Conservation (phyloP, 2,797 vertebrate genomes). For the Anguilla pacifica region DNA sequence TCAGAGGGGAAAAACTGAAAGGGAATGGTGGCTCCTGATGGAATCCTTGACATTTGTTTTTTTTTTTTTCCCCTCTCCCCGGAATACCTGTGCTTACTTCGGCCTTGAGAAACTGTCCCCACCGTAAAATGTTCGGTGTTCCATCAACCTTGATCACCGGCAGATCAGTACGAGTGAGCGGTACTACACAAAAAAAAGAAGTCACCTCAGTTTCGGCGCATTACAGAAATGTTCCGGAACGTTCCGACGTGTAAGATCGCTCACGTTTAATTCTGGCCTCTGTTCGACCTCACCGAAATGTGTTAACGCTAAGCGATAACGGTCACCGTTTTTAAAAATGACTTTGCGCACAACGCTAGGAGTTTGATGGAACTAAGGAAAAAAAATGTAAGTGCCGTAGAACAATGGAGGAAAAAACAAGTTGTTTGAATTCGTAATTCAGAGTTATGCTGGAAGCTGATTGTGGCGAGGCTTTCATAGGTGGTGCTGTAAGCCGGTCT, state of each 20-base stretch:
- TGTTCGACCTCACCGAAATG: no score
- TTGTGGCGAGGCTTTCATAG: neutral
- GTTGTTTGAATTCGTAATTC: neutral
- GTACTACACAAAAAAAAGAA: conserved; percentile 55
- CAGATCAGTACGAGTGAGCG: conserved; percentile 43
- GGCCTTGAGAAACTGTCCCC: conserved; percentile 65
- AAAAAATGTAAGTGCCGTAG: neutral
- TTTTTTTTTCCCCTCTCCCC: conserved; percentile 44
- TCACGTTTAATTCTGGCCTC: neutral
- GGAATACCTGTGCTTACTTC: conserved; percentile 64
- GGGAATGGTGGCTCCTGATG: conserved; percentile 63
- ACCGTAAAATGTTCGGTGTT: neutral
- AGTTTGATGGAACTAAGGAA: neutral
- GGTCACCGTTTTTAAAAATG: neutral
- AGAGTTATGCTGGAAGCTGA: neutral
- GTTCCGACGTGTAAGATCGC: neutral
- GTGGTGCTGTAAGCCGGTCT: neutral
- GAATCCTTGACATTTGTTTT: conserved; percentile 68
- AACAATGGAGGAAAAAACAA: neutral
- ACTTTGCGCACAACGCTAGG: neutral
- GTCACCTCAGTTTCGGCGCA: neutral
- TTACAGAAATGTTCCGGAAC: neutral
- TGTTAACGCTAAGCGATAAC: neutral
- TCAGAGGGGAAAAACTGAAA: conserved; percentile 50
- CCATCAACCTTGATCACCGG: no score